These are phyloP conservation scores for Ptilodon capucinus DNA, from an alignment of 2,888 invertebrate genomes.

Conservation along the genomic window DNA sequence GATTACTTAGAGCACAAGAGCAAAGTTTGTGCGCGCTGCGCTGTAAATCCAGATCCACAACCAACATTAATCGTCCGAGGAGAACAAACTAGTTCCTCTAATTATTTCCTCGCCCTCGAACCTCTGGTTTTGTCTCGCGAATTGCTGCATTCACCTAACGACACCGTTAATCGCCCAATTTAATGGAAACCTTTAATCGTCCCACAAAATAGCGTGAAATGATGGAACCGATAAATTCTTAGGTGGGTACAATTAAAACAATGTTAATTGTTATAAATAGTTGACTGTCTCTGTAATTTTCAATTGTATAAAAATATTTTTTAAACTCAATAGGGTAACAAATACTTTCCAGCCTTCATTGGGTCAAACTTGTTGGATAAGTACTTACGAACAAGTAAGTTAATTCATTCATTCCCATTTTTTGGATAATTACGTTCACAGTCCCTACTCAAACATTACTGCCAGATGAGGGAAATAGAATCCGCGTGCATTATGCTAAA, in stretches of 20 bases:
- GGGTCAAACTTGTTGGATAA: too few species aligned
- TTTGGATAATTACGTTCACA: neutral
- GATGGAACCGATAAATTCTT: slow-evolving; percentile 10
- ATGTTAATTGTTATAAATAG: neutral
- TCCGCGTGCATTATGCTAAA: neutral
- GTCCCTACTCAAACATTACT: slow-evolving; percentile 1
- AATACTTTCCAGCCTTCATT: too few species aligned
- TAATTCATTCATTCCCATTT: too few species aligned
- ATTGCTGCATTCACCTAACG: slow-evolving; percentile 54
- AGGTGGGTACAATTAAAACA: neutral
- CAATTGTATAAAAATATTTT: neutral
- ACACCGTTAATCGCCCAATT: slow-evolving; percentile 50
- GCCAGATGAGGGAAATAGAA: slow-evolving; percentile 8
- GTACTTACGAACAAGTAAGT: too few species aligned
- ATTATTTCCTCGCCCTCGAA: slow-evolving; percentile 68
- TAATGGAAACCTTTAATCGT: slow-evolving; percentile 35
- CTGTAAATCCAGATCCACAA: slow-evolving; percentile 59
- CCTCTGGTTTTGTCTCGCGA: slow-evolving; percentile 59
- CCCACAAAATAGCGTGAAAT: slow-evolving; percentile 25
- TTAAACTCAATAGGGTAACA: too few species aligned
- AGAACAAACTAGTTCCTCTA: slow-evolving; percentile 68
- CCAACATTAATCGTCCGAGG: slow-evolving; percentile 68
- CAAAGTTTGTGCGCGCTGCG: slow-evolving; percentile 52
- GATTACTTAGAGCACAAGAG: slow-evolving; percentile 1
- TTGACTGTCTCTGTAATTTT: neutral